A percentile compares a stretch with the other conserved stretches of the same genome.
phyloP scores from a whole-genome alignment of 2,113 vertebrate genomes.

The Redunca redunca region DNA sequence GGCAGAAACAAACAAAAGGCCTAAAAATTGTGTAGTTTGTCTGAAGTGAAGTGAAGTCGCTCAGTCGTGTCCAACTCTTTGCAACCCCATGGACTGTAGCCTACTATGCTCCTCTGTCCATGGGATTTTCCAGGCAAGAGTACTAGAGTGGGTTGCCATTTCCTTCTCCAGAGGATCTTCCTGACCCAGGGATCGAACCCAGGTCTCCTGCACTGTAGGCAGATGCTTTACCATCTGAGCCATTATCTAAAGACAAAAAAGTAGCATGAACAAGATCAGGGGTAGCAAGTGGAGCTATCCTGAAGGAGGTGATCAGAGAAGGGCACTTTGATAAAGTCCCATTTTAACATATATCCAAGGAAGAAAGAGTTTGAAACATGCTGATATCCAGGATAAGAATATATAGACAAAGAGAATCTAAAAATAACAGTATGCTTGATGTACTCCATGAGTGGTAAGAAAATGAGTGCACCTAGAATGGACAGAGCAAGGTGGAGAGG shows the following conservation, averaged over 20 bases:
- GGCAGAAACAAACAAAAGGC: neutral
- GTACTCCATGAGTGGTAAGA: neutral
- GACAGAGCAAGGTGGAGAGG: neutral
- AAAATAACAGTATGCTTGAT: neutral
- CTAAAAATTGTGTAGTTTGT: neutral
- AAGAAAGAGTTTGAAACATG: neutral
- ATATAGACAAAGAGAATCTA: neutral
- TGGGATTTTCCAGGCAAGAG: no score
- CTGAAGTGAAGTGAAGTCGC: neutral
- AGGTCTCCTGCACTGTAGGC: no score
- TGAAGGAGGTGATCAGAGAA: neutral
- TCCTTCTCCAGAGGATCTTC: no score
- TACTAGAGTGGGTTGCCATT: no score
- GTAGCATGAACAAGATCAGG: neutral
- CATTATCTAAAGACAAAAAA: neutral
- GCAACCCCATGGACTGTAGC: no score
- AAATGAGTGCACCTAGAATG: neutral
- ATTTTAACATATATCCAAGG: neutral
- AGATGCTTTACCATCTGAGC: no score
- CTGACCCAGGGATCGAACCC: no score
- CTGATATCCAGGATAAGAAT: neutral
- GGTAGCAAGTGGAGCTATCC: neutral
- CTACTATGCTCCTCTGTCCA: no score
- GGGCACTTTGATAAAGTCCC: neutral
- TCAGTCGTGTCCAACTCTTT: no score